Evolutionary conservation across 30 jellyfish, hydroid and myxozoan species (phyloP), one percentile per base, ranked within the genome.

Genomic region (Mastigias papua): DNA sequence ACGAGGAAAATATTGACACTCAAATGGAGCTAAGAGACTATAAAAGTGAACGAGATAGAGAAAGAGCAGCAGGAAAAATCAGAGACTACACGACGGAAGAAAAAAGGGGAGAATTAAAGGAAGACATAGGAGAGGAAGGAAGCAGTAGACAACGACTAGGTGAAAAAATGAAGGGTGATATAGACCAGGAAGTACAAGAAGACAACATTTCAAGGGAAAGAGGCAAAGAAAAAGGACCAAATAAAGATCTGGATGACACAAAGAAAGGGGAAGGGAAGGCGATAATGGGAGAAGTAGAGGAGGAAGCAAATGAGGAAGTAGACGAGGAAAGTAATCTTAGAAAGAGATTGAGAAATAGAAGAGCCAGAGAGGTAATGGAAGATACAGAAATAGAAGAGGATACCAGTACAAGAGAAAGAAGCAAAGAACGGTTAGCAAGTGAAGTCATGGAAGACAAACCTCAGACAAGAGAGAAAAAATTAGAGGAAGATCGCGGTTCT

Each of bases 181-280:
- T 1, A 21, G 5, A 23, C 25, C 25, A 23, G 67, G 67, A 51
- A 51, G 27, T 16, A 64, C 79, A 82, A 69, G 86, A 82, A 9
- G 63, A 82, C 63, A 37, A 34, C 9, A 61, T 29, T 73, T 32
- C 69, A 58, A 37, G 89, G 58, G 71, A 62, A 35, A 34, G 6
- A 9, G 34, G 20, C n/a, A 68, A 29, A 66, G 78, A 71, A 29
- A 30, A 62, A 27, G 30, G 91, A 80, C 48, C 30, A 66, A 31
- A 61, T 25, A 37, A 37, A 29, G 28, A 5, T 73, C 22, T 10
- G 21, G 73, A 75, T 19, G 86, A 28, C 3, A 22, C 10, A 32
- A 13, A 9, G 5, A 9, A 71, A 46, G 16, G 16, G 60, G 60
- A 46, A 46, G 60, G 60, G 60, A 46, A 46, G 60, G 16, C 13